Evolutionary conservation across 1,140 invertebrate species (phyloP).

Genomic region (Trissolcus basalis): DNA sequence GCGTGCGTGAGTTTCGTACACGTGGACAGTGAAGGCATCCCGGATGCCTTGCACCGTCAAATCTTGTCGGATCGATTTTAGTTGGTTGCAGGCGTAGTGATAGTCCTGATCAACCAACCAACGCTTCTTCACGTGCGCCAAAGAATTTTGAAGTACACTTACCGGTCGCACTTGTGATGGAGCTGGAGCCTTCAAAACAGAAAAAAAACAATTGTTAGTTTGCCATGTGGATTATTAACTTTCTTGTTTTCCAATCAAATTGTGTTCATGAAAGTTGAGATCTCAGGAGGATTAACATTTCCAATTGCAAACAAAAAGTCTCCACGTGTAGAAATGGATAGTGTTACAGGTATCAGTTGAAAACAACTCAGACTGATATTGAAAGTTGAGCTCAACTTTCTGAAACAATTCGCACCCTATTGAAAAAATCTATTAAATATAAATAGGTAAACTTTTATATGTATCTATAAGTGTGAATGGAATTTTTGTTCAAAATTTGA

Average conservation of each 20-base stretch:
- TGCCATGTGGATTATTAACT: background rate
- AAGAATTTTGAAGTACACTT: conserved; percentile 87
- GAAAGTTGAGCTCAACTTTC: too few relatives aligned
- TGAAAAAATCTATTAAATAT: too few relatives aligned
- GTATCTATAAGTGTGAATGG: too few relatives aligned
- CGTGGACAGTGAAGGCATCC: conserved; percentile 94
- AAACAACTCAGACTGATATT: too few relatives aligned
- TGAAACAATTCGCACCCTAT: too few relatives aligned
- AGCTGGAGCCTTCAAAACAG: conserved; percentile 86
- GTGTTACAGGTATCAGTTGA: too few relatives aligned
- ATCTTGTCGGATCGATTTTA: conserved; percentile 99
- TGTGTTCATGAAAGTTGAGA: too few relatives aligned
- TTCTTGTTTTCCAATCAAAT: background rate
- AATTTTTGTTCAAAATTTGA: too few relatives aligned
- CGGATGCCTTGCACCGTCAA: conserved; percentile 97
- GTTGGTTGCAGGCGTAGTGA: conserved; percentile 96
- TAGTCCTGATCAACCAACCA: conserved; percentile 95
- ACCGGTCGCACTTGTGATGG: conserved; percentile 92
- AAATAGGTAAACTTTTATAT: too few relatives aligned
- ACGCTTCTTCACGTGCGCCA: conserved; percentile 91
- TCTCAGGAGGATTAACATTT: too few relatives aligned
- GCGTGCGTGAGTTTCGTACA: conserved; percentile 98
- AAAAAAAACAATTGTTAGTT: conserved; percentile 11
- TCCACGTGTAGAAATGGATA: too few relatives aligned
- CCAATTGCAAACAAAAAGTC: too few relatives aligned